Evolutionary conservation across 1,140 invertebrate species (phyloP), one percentile per base, ranked within the genome.

Genomic region (Trialeurodes vaporariorum): DNA sequence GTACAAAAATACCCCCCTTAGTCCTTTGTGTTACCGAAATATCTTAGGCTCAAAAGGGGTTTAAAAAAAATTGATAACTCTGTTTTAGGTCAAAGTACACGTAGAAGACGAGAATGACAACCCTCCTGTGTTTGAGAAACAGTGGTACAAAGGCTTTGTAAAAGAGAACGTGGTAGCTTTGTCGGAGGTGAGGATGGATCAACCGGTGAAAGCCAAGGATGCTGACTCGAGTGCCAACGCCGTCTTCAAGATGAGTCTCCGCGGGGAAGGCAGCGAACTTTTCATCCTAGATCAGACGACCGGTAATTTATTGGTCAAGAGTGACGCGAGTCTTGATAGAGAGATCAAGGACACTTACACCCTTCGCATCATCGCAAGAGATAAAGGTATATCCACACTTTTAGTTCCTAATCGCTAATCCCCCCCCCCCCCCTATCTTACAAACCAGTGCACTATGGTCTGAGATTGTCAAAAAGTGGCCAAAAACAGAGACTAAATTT

Each of bases 61-160:
- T n/a, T n/a, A n/a, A n/a, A n/a, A n/a, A n/a, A n/a, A n/a, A n/a
- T n/a, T n/a, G n/a, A n/a, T n/a, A n/a, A n/a, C n/a, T n/a, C n/a
- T n/a, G n/a, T n/a, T n/a, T n/a, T 49, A 70, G 27, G 61, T 70
- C n/a, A 66, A 66, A 9, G 60, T 70, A 2, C 79, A 86, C 27
- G 89, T 96, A 0, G 85, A 91, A 64, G 93, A 96, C 76, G 90
- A 93, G 65, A 96, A 96, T 75, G 93, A 96, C 75, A 93, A 96
- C 76, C 84, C 92, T 2, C 94, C 94, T 13, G 78, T 86, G 65
- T 95, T 96, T 77, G 84, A 88, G 61, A 79, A 81, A 17, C 72
- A 79, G 1, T 75, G 77, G 2, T 96, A 94, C 76, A 86, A 90
- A 75, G 90, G 92, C 1, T 82, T 83, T 61, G 86, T 97, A 9